Evolutionary conservation across 2,888 invertebrate species (phyloP).

Genomic region (Cheilosia vulpina): DNA sequence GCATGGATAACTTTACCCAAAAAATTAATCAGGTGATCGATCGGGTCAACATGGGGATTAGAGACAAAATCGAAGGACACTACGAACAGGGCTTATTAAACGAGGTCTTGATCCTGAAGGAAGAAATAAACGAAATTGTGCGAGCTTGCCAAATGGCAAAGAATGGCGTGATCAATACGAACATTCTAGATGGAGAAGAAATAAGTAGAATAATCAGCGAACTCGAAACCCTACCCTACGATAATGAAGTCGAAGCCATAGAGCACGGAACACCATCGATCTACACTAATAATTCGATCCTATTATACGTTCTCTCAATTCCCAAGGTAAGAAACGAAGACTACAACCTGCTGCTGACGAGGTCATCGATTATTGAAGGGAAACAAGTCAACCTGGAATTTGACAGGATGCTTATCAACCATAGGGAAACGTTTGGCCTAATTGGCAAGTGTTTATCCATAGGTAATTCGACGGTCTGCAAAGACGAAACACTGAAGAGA

Average conservation of each 20-base stretch:
- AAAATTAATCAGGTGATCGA: not conserved
- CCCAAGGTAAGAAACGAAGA: slow-evolving; percentile 30
- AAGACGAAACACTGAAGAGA: not conserved
- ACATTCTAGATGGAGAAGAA: slow-evolving; percentile 52
- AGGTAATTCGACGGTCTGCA: slow-evolving; percentile 10
- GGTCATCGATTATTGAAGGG: not conserved
- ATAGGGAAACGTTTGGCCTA: not conserved
- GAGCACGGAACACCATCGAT: slow-evolving; percentile 56
- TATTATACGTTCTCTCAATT: slow-evolving; percentile 55
- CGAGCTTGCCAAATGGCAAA: no score
- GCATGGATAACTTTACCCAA: not conserved
- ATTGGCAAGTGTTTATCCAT: not conserved
- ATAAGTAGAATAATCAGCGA: slow-evolving; percentile 57
- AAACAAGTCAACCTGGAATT: slow-evolving; percentile 13
- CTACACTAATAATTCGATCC: not conserved
- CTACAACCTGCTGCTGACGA: not conserved
- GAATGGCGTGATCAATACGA: slow-evolving; percentile 17
- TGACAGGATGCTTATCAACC: not conserved
- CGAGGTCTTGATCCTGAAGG: slow-evolving; percentile 38
- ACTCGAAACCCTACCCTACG: no score
- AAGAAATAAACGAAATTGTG: slow-evolving; percentile 25
- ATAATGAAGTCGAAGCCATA: slow-evolving; percentile 49
- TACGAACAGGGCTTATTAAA: slow-evolving; percentile 19
- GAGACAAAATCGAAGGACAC: not conserved
- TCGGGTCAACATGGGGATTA: not conserved